Percentiles rank a stretch among this genome's conserved stretches.
Conservation (phyloP, 2,797 vertebrate genomes). For the Linurgus olivaceus region DNA sequence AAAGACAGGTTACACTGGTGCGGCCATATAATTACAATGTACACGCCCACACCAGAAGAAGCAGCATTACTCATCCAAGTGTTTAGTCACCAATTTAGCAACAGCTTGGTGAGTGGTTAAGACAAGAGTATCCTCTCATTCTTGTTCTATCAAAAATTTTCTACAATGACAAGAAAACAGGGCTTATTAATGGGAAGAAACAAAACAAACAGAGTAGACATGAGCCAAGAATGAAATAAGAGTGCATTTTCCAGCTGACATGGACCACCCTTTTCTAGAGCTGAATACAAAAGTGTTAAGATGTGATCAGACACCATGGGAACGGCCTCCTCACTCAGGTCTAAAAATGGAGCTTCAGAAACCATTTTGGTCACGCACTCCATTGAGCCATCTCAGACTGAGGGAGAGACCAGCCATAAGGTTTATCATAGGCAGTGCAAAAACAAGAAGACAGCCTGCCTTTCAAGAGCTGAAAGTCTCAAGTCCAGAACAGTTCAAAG, state of each 20-base stretch:
- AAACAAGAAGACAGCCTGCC: not conserved
- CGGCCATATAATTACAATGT: constrained; percentile 51
- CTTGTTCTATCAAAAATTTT: constrained; percentile 17
- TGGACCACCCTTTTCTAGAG: not conserved
- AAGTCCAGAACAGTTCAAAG: not conserved
- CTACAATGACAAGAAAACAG: not conserved
- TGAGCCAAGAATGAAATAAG: not conserved
- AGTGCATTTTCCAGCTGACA: not conserved
- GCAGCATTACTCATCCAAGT: constrained; percentile 53
- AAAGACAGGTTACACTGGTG: constrained; percentile 49
- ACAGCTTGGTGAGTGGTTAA: constrained; percentile 21
- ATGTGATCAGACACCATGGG: not conserved
- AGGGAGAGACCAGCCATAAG: not conserved
- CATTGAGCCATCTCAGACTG: not conserved
- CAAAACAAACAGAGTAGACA: not conserved
- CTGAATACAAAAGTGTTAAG: not conserved
- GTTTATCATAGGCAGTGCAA: not conserved
- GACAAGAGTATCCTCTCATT: constrained; percentile 36
- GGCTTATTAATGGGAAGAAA: not conserved
- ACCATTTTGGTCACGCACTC: not conserved
- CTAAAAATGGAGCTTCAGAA: not conserved
- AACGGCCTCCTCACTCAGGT: not conserved
- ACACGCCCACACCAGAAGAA: constrained; percentile 63
- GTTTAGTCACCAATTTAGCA: constrained; percentile 55
- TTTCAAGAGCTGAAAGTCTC: not conserved